A percentile compares a stretch with the other conserved stretches of the same genome.
Evolutionary conservation across 1,140 invertebrate species (phyloP).

Genomic region (Drosophila subpulchrella): DNA sequence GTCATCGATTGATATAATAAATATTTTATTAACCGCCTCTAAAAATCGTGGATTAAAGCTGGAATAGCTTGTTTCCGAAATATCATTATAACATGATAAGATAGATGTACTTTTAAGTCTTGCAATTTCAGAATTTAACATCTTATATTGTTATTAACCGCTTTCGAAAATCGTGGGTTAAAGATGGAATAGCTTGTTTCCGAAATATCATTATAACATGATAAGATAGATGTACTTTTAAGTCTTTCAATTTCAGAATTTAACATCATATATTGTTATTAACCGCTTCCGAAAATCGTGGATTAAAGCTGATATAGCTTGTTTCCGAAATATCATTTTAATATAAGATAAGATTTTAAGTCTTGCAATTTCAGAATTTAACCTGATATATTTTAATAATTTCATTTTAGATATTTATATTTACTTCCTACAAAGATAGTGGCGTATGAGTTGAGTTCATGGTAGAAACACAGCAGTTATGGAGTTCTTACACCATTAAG

Average conservation of each 20-base stretch:
- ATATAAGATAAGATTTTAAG: background rate
- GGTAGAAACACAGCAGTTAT: constrained; percentile 20
- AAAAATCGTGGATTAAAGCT: background rate
- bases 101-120: background rate
- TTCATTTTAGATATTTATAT: constrained; percentile 22
- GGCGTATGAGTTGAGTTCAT: constrained; percentile 21
- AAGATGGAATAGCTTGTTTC: background rate
- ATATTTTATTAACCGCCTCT: constrained; percentile 13
- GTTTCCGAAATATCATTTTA: background rate
- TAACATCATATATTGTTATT: too few species aligned
- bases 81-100: too few species aligned
- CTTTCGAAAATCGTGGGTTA: background rate
- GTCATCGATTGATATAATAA: constrained; percentile 24
- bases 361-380: background rate
- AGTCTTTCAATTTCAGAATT: too few species aligned
- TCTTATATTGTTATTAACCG: constrained; percentile 5
- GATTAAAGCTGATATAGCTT: background rate
- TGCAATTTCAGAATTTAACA: too few species aligned
- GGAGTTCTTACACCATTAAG: constrained; percentile 26
- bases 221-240: background rate
- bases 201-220: too few species aligned
- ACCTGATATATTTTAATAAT: background rate
- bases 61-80: background rate
- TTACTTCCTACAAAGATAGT: background rate
- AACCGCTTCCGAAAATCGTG: background rate